Evolutionary conservation across 92 coral and sea anemone genomes (phyloP).

Genomic region (Scolanthus callimorphus): DNA sequence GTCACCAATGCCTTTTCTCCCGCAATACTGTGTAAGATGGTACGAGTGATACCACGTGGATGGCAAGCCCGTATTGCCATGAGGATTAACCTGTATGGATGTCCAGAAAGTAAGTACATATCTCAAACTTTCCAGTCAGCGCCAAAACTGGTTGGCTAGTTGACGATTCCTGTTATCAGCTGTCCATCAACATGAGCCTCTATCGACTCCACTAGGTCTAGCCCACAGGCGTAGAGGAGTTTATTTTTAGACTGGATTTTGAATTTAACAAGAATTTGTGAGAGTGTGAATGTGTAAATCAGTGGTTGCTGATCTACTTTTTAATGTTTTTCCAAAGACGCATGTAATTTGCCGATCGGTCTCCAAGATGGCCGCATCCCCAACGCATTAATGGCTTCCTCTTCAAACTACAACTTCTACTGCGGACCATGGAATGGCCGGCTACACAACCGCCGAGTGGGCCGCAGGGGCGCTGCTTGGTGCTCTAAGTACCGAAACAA

Average conservation of each 20-base stretch:
- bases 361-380: constrained; percentile 70
- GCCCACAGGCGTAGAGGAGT: too few relatives aligned
- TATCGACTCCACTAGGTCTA: too few relatives aligned
- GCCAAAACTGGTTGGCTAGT: too few relatives aligned
- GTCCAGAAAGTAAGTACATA: constrained; percentile 47
- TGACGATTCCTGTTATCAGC: too few relatives aligned
- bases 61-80: constrained; percentile 57
- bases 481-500: constrained; percentile 49
- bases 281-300: too few relatives aligned
- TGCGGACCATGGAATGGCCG: constrained; percentile 71
- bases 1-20: constrained; percentile 60
- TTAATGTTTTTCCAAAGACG: constrained; percentile 37
- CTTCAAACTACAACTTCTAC: constrained; percentile 55
- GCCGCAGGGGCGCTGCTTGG: constrained; percentile 73
- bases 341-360: constrained; percentile 76
- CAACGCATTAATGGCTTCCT: constrained; percentile 69
- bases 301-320: too few relatives aligned
- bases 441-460: constrained; percentile 46
- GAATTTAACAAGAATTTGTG: too few relatives aligned
- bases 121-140: too few relatives aligned
- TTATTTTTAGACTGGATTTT: too few relatives aligned
- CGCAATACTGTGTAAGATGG: constrained; percentile 50
- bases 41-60: constrained; percentile 70
- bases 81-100: constrained; percentile 79
- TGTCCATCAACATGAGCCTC: too few relatives aligned